phyloP scores from a whole-genome alignment of 1,140 invertebrate species.

The Drosophila trapezifrons region DNA sequence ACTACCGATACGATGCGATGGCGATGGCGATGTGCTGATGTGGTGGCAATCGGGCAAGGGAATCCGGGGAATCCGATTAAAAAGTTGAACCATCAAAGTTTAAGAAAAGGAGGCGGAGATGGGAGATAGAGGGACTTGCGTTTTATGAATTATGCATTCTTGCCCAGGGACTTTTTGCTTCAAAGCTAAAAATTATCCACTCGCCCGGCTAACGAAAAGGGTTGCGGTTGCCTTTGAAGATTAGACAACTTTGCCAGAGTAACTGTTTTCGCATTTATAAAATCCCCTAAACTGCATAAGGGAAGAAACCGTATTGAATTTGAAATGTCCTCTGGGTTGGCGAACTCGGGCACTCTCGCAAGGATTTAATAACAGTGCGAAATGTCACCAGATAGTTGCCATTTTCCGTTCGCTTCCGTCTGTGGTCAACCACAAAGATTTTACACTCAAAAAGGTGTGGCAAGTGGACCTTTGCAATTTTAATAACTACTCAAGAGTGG shows the following conservation, averaged over 20 bases:
- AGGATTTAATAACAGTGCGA: slow-evolving; percentile 25
- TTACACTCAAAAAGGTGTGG: slow-evolving; percentile 57
- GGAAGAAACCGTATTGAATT: slow-evolving; percentile 32
- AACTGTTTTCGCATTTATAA: slow-evolving; percentile 44
- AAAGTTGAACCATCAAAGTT: slow-evolving; percentile 75
- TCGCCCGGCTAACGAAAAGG: slow-evolving; percentile 46
- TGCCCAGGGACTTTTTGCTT: slow-evolving; percentile 61
- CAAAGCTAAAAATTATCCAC: slow-evolving; percentile 71
- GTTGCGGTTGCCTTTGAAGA: slow-evolving; percentile 66
- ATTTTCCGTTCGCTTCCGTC: slow-evolving; percentile 4
- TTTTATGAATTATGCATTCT: slow-evolving; percentile 76
- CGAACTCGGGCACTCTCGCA: neutral
- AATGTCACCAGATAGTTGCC: slow-evolving; percentile 11
- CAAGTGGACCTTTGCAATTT: slow-evolving; percentile 63
- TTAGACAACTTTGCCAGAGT: slow-evolving; percentile 43
- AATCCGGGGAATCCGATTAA: slow-evolving; percentile 66
- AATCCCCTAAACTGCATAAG: slow-evolving; percentile 60
- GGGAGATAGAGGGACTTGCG: slow-evolving; percentile 12
- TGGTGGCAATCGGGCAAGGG: slow-evolving; percentile 56
- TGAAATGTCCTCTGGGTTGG: slow-evolving; percentile 12
- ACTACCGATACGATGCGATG: slow-evolving; percentile 32
- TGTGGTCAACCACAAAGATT: slow-evolving; percentile 55
- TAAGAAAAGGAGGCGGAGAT: slow-evolving; percentile 17
- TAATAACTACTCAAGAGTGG: slow-evolving; percentile 62
- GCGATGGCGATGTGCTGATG: slow-evolving; percentile 23